Percentiles rank a stretch among this genome's conserved stretches.
Conservation (phyloP, 2,797 vertebrate genomes). For the Tympanoctomys barrerae region DNA sequence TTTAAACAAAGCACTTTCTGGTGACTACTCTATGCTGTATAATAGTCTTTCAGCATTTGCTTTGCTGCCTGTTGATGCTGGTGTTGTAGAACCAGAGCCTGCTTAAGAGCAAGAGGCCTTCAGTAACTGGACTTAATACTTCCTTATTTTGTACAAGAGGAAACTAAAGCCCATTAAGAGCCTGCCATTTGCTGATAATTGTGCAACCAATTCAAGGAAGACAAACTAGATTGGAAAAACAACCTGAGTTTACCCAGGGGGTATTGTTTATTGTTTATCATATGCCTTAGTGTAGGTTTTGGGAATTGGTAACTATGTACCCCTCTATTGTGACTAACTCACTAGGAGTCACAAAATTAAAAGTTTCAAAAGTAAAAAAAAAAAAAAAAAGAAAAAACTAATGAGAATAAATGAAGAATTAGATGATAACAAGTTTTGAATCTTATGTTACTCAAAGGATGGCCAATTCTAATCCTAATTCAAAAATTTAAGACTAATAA, state of each 20-base stretch:
- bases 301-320: background rate
- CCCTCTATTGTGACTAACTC: background rate
- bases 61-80: background rate
- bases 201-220: background rate
- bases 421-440: background rate
- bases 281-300: background rate
- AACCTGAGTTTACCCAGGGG: background rate
- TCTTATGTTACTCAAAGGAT: background rate
- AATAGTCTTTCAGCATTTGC: background rate
- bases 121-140: background rate
- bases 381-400: background rate
- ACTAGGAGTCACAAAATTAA: background rate
- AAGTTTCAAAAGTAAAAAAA: background rate
- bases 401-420: background rate
- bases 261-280: background rate
- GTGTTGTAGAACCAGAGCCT: background rate
- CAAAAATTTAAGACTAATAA: conserved; percentile 1
- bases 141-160: background rate
- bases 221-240: background rate
- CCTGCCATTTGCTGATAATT: background rate
- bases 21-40: background rate
- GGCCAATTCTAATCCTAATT: background rate
- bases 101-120: background rate
- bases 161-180: background rate
- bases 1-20: conserved; percentile 41